Evolutionary conservation across 1,140 invertebrate genomes (phyloP).

Genomic region (Lordiphosa stackelbergi): DNA sequence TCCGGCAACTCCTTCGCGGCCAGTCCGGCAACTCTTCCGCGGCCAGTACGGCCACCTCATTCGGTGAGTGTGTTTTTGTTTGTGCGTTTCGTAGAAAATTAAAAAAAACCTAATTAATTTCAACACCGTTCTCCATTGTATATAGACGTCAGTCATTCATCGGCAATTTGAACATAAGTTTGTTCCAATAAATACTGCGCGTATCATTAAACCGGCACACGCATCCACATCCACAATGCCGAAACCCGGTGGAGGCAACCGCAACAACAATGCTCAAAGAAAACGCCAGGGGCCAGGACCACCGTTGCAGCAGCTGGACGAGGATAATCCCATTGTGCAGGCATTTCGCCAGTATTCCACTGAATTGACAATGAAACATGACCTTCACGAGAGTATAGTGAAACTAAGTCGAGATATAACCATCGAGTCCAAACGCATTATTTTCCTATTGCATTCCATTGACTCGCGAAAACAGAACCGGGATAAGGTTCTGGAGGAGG

Average conservation of each 20-base stretch:
- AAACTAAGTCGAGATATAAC: conserved; percentile 91
- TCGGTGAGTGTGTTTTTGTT: too few relatives aligned
- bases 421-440: conserved; percentile 93
- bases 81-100: too few relatives aligned
- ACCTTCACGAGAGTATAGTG: conserved; percentile 89
- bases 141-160: too few relatives aligned
- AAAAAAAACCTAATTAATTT: too few relatives aligned
- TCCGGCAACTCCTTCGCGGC: too few relatives aligned
- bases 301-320: conserved; percentile 35
- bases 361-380: conserved; percentile 88
- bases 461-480: conserved; percentile 80
- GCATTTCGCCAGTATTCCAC: conserved; percentile 83
- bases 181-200: too few relatives aligned
- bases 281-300: conserved; percentile 23
- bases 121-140: too few relatives aligned
- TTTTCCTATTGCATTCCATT: conserved; percentile 90
- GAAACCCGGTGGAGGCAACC: conserved; percentile 38
- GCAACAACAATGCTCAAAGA: conserved; percentile 27
- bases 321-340: conserved; percentile 81
- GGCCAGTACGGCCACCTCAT: too few relatives aligned
- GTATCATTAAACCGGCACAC: too few relatives aligned
- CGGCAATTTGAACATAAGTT: too few relatives aligned
- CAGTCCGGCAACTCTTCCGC: too few relatives aligned
- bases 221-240: conserved; percentile 28
- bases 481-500: conserved; percentile 81